These are phyloP conservation scores for Myanophis thanlyinensis DNA, from an alignment of 2,113 vertebrate genomes.

Conservation along the genomic window DNA sequence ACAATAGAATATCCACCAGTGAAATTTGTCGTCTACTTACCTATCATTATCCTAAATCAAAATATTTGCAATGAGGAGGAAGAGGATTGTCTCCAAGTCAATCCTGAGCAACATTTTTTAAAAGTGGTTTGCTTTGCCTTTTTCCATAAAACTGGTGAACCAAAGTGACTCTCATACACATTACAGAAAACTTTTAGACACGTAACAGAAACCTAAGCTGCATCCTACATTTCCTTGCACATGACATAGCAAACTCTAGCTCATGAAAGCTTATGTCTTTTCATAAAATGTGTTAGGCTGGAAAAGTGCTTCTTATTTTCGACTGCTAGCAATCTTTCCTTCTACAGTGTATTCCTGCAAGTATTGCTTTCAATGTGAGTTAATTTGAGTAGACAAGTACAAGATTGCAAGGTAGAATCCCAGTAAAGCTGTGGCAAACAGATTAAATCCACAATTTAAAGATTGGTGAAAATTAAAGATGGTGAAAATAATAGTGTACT, in stretches of 20 bases:
- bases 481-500: neutral
- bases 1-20: slow-evolving; percentile 17
- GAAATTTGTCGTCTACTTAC: slow-evolving; percentile 37
- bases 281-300: neutral
- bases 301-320: neutral
- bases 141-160: neutral
- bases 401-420: neutral
- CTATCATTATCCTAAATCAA: slow-evolving; percentile 42
- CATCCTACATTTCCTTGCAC: neutral
- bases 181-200: slow-evolving; percentile 1
- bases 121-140: neutral
- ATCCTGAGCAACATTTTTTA: neutral
- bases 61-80: neutral
- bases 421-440: neutral
- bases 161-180: neutral
- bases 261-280: neutral
- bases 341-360: neutral
- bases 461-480: neutral
- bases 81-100: neutral
- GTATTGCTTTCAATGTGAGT: neutral
- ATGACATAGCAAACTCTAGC: neutral
- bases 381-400: neutral
- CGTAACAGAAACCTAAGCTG: slow-evolving; percentile 18
- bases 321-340: neutral
- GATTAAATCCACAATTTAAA: neutral